Percentiles rank a stretch among this genome's conserved stretches.
These are phyloP conservation scores for Corydoras maculifer DNA, from an alignment of 2,113 vertebrate genomes.

Conservation along the genomic window DNA sequence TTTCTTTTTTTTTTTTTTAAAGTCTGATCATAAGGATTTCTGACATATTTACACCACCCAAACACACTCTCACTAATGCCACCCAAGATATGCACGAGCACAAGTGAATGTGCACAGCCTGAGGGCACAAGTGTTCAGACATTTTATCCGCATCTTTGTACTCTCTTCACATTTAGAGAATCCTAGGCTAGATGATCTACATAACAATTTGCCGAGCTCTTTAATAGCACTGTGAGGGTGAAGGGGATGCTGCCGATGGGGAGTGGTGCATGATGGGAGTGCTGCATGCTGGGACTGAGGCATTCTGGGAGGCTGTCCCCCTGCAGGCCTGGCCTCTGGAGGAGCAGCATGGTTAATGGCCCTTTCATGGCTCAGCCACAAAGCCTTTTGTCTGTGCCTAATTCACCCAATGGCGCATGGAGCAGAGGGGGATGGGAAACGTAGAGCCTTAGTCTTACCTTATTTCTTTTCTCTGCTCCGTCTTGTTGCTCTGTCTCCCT, in stretches of 20 bases:
- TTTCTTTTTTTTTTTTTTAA: too few relatives aligned
- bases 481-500: constrained; percentile 4
- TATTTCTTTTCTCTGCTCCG: constrained; percentile 4
- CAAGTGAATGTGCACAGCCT: constrained; percentile 10
- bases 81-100: too few relatives aligned
- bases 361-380: constrained; percentile 77
- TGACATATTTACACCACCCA: too few relatives aligned
- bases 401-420: constrained; percentile 69
- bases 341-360: constrained; percentile 77
- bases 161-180: constrained; percentile 50
- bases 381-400: constrained; percentile 75
- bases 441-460: background rate
- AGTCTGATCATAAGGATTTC: too few relatives aligned
- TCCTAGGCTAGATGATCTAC: constrained; percentile 62
- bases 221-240: constrained; percentile 51
- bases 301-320: constrained; percentile 68
- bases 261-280: constrained; percentile 61
- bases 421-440: constrained; percentile 56
- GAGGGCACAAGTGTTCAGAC: constrained; percentile 17
- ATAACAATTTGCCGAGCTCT: constrained; percentile 61
- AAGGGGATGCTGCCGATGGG: constrained; percentile 60
- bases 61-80: too few relatives aligned
- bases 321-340: constrained; percentile 73
- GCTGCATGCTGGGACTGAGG: constrained; percentile 66
- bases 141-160: constrained; percentile 22